Evolutionary conservation across 2,888 invertebrate species (phyloP).

Genomic region (Fissipunctia ypsillon): DNA sequence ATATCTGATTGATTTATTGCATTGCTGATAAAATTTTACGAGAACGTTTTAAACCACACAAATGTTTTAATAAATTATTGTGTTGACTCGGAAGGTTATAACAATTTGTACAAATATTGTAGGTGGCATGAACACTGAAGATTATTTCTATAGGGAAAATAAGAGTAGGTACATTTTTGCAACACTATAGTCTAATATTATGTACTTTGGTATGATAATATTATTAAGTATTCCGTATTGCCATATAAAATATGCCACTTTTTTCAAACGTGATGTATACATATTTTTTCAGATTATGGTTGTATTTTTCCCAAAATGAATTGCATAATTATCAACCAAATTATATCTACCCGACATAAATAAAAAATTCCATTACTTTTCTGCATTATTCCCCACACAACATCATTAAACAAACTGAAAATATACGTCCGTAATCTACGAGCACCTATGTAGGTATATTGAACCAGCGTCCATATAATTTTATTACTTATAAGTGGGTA

Average conservation of each 20-base stretch:
- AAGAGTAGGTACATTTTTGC: not conserved
- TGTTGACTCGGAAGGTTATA: not conserved
- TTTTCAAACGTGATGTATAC: not conserved
- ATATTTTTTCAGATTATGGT: too few relatives aligned
- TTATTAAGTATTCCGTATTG: too few relatives aligned
- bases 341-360: constrained; percentile 5
- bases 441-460: constrained; percentile 25
- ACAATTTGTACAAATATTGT: not conserved
- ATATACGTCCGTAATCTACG: constrained; percentile 25
- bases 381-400: constrained; percentile 7
- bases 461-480: constrained; percentile 64
- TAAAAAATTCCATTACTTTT: constrained; percentile 26
- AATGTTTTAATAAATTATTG: constrained; percentile 23
- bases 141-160: not conserved
- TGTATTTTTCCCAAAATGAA: not conserved
- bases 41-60: not conserved
- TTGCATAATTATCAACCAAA: not conserved
- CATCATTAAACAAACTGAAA: constrained; percentile 34
- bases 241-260: too few relatives aligned
- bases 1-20: constrained; percentile 12
- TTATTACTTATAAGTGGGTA: constrained; percentile 66
- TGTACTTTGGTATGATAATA: too few relatives aligned
- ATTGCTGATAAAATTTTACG: constrained; percentile 2
- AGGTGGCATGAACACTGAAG: not conserved
- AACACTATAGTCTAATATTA: too few relatives aligned